Evolutionary conservation across 2,888 invertebrate genomes (phyloP), one percentile per base, ranked within the genome.

Genomic region (Drepana falcataria): DNA sequence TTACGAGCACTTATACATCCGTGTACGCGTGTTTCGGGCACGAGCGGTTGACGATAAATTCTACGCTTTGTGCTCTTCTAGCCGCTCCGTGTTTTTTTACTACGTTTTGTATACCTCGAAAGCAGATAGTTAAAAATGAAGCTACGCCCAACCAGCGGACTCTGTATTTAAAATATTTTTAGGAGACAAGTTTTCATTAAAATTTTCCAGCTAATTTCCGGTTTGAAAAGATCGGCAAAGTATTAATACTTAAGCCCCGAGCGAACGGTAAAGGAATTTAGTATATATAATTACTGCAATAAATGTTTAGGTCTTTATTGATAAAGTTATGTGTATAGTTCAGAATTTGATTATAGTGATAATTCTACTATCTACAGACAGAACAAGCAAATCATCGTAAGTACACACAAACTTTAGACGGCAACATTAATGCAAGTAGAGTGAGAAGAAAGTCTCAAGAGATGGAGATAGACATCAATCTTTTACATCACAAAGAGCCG

Each of bases 11-110:
- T 35, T 53, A 63, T 3, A 21, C 21, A 67, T 76, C 74, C 48
- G 2, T 49, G 73, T 57, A 55, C 53, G 76, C 68, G 71, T 86
- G 85, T 86, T 83, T 80, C 67, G 78, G 86, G 81, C 85, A 83
- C 75, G 74, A 71, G 82, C 81, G 81, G 77, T 74, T 77, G 71
- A 73, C 85, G 76, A 88, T 88, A 88, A 87, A 88, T 88, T 79
- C 77, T 68, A 65, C 65, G 83, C 85, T 85, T 87, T 87, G 88
- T 87, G 75, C 76, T 75, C 78, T 76, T 75, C 71, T 70, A 77
- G 77, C 69, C 69, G 67, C 66, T 63, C 58, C 64, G 67, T 60
- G 73, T 72, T 77, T 82, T 84, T 85, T 77, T 67, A 57, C 62
- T 61, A 66, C 69, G 75, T 72, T 82, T 79, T 75, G 74, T 72